These are phyloP conservation scores for Lepidurus arcticus DNA, from an alignment of 1,140 invertebrate species.

Conservation along the genomic window DNA sequence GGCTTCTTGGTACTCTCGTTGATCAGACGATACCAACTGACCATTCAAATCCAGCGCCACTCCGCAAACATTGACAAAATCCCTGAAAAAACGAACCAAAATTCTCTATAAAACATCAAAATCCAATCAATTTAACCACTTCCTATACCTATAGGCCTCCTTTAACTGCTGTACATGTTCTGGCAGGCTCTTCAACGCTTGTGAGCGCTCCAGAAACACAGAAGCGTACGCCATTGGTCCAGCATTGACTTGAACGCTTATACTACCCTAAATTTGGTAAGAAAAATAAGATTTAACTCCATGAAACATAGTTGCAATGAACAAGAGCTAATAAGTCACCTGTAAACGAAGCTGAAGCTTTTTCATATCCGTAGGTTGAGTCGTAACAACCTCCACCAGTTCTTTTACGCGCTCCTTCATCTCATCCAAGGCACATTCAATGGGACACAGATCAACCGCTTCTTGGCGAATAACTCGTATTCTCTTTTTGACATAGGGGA, in stretches of 20 bases:
- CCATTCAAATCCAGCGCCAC: conserved; percentile 80
- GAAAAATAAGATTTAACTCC: conserved; percentile 44
- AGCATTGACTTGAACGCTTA: conserved; percentile 91
- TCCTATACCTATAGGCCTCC: conserved; percentile 70
- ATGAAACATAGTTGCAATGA: conserved; percentile 36
- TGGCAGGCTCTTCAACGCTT: conserved; percentile 60
- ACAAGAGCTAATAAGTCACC: conserved; percentile 55
- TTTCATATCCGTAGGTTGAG: conserved; percentile 73
- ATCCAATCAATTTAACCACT: background rate
- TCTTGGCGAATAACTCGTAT: conserved; percentile 66
- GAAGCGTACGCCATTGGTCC: conserved; percentile 87
- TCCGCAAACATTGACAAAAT: conserved; percentile 81
- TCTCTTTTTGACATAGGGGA: conserved; percentile 87
- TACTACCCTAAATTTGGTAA: conserved; percentile 47
- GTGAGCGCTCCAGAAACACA: conserved; percentile 69
- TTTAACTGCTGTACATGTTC: conserved; percentile 78
- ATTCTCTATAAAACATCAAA: background rate
- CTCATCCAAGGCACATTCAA: conserved; percentile 89
- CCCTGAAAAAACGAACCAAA: conserved; percentile 50
- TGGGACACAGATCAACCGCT: conserved; percentile 75
- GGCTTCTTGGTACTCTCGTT: conserved; percentile 81
- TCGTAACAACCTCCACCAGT: conserved; percentile 73
- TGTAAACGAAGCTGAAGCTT: conserved; percentile 83
- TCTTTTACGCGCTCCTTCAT: conserved; percentile 79
- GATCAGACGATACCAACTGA: conserved; percentile 74